Conservation (phyloP, 2,797 vertebrate species). For the Centroberyx gerrardi region DNA sequence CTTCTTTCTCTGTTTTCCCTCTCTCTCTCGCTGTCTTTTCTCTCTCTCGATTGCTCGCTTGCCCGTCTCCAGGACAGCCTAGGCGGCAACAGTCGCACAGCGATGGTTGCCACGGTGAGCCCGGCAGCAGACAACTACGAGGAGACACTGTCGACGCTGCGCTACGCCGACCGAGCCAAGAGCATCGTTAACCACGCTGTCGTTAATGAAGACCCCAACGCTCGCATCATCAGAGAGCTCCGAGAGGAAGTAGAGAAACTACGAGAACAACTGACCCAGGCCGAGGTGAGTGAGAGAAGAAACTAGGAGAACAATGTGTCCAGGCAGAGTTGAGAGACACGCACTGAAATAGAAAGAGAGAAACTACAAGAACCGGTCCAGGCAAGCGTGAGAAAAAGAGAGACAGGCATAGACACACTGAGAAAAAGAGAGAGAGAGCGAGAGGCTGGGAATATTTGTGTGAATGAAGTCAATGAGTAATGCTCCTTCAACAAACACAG, state of each 20-base stretch:
- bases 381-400: no score
- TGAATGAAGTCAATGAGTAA: no score
- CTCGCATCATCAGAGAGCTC: constrained; percentile 92
- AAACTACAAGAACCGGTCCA: no score
- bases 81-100: constrained; percentile 97
- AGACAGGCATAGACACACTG: no score
- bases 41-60: neutral
- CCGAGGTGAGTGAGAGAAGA: constrained; percentile 80
- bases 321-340: constrained; percentile 79
- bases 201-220: constrained; percentile 94
- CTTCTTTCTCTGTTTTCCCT: neutral
- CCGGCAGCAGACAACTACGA: constrained; percentile 96
- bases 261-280: constrained; percentile 86
- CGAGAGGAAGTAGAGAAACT: constrained; percentile 93
- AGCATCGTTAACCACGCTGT: constrained; percentile 92
- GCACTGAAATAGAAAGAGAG: no score
- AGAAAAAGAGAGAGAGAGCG: no score
- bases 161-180: constrained; percentile 91
- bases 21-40: neutral
- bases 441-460: no score
- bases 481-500: no score
- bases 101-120: constrained; percentile 98
- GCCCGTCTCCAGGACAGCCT: constrained; percentile 90
- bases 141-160: constrained; percentile 94
- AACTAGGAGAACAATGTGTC: constrained; percentile 88